phyloP scores from a whole-genome alignment of 2,113 vertebrate genomes.

The Tichodroma muraria region DNA sequence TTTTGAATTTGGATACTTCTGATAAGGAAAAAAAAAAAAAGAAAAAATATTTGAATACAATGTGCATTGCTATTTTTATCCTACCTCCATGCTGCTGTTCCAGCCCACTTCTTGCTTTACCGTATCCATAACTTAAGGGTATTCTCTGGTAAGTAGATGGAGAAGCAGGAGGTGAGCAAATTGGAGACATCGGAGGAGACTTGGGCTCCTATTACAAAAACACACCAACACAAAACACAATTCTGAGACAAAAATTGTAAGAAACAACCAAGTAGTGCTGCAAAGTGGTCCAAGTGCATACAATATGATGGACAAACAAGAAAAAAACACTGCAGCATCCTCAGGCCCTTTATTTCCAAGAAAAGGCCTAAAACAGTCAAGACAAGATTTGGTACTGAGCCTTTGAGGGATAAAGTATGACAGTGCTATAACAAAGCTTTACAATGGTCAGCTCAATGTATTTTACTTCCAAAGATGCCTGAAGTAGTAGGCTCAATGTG shows the following conservation, averaged over 20 bases:
- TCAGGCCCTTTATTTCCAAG: neutral
- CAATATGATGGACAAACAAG: neutral
- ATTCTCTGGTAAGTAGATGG: conserved; percentile 76
- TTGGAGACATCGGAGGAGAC: conserved; percentile 77
- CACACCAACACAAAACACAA: conserved; percentile 20
- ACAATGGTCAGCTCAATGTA: neutral
- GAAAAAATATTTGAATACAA: neutral
- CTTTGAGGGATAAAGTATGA: neutral
- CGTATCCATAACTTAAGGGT: conserved; percentile 71
- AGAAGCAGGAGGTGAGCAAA: conserved; percentile 81
- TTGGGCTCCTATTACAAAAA: conserved; percentile 78
- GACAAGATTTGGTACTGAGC: neutral
- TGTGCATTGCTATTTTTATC: neutral
- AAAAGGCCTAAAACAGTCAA: neutral
- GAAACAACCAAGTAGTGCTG: neutral
- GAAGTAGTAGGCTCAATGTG: neutral
- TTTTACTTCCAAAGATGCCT: neutral
- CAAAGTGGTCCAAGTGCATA: rapidly evolving
- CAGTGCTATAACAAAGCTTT: neutral
- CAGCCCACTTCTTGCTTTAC: conserved; percentile 73
- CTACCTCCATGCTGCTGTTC: conserved; percentile 77
- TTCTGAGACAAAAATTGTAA: neutral
- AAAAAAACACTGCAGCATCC: neutral
- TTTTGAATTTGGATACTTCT: conserved; percentile 4
- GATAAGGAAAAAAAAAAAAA: neutral